Evolutionary conservation across 23 tunicate genomes (phyloP).

Genomic region (Styela clava): DNA sequence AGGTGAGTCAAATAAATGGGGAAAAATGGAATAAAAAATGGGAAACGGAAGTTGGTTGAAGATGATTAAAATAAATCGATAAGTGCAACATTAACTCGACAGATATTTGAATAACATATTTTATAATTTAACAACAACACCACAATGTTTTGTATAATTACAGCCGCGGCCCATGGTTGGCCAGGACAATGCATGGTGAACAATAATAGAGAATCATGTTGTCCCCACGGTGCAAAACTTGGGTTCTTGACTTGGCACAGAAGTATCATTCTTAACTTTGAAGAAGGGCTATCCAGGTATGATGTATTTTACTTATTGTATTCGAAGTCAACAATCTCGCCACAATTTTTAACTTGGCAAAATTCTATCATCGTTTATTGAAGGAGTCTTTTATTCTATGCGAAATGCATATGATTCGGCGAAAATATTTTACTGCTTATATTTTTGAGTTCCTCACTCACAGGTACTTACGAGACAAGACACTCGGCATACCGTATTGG

Average conservation of each 20-base stretch:
- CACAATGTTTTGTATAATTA: neutral
- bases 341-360: too few relatives aligned
- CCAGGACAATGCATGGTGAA: slow-evolving; percentile 24
- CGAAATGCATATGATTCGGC: too few relatives aligned
- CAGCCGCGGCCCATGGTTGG: slow-evolving; percentile 35
- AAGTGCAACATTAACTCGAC: too few relatives aligned
- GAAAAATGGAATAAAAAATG: too few relatives aligned
- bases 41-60: too few relatives aligned
- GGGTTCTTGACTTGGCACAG: slow-evolving; percentile 27
- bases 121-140: too few relatives aligned
- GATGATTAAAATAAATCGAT: too few relatives aligned
- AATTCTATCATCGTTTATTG: too few relatives aligned
- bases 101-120: too few relatives aligned
- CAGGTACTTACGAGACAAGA: slow-evolving; percentile 8
- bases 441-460: too few relatives aligned
- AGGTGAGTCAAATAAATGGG: slow-evolving; percentile 2
- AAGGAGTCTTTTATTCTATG: too few relatives aligned
- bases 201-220: neutral
- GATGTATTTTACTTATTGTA: neutral
- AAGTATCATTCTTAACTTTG: slow-evolving; percentile 13
- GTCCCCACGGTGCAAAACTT: slow-evolving; percentile 25
- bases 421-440: too few relatives aligned
- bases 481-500: slow-evolving; percentile 28
- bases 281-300: slow-evolving; percentile 29
- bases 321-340: neutral